Evolutionary conservation across 2,113 vertebrate genomes (phyloP), one percentile per base, ranked within the genome.

Genomic region (Steatornis caripensis): DNA sequence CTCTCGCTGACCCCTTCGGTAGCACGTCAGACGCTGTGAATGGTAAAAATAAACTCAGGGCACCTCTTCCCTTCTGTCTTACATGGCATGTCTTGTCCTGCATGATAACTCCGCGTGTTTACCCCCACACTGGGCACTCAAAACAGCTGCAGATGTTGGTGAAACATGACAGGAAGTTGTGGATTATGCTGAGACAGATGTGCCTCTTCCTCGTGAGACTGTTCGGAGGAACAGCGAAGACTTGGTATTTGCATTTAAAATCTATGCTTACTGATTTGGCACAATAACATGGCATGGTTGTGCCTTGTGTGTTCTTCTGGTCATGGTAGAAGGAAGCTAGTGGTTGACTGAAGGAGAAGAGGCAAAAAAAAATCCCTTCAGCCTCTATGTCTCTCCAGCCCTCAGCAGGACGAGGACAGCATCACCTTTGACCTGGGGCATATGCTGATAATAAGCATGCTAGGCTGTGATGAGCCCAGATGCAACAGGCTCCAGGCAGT

Each of bases 1-100:
- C 98, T 97, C 98, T 98, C 58, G 96, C 98, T 95, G 98, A 99
- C 93, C 98, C 99, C 97, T 99, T 99, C 94, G 98, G 96, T 86
- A 99, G 99, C 97, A 98, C 98, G 48, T 96, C 98, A 32, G 98
- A 99, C 71, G 97, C 97, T 97, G 96, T 95, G 82, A 98, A 97
- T 98, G 98, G 98, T 98, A 98, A 98, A 53, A 83, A 72, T 13
- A n/a, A 24, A 27, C 62, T 27, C 74, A 77, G 83, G 62, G 62
- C 7, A 1, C 66, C 80, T 77, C 11, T 32, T 69, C 45, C 43
- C 76, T 46, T 46, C 8, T 29, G 34, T 37, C 74, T 29, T 18
- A 3, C 29, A 10, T 11, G 37, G 66, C 87, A 12, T 43, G 41
- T n/a, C 85, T 30, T 37, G 61, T 64, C 95, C 82, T 3, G 95